Evolutionary conservation across 2,888 invertebrate species (phyloP), one percentile per base, ranked within the genome.

Genomic region (Polydrusus tereticollis): DNA sequence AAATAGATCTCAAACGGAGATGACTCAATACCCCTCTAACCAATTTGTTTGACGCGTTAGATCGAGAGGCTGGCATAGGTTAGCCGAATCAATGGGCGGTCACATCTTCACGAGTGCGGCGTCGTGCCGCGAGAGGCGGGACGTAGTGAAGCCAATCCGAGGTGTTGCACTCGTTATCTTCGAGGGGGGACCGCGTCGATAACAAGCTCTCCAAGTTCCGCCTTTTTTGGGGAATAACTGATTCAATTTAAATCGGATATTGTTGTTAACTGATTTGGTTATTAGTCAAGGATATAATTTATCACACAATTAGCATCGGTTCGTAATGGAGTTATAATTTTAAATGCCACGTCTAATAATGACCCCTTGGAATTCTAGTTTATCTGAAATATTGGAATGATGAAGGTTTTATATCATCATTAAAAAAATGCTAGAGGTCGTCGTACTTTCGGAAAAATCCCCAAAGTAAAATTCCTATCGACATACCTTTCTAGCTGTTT

Each of bases 31-130:
- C 64, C 26, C 69, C 63, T 57, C 62, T 41, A n/a, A 64, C 65
- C 50, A 59, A 65, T 70, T 64, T 47, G 64, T 50, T 55, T 41
- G 21, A 47, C 33, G 63, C 55, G 52, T 38, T 64, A 70, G 70
- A 70, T 63, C 41, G 68, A 58, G 47, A 33, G 66, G 45, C 36
- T 52, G 69, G 68, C 64, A 71, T 73, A 71, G 66, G 73, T 68
- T 63, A 62, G 62, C 55, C 50, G 45, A 59, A 43, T 60, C 60
- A 77, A 78, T 78, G 78, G 82, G 82, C 82, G 82, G 79, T 80
- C 79, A 63, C 83, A 79, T 81, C 81, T 79, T 83, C 82, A 77
- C 83, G 81, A 82, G 81, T 81, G 76, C 76, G 78, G 64, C 76
- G 74, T 63, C 73, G 75, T 66, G 66, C 74, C 64, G 66, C 43